Evolutionary conservation across 1,140 invertebrate species (phyloP).

Genomic region (Triops cancriformis): DNA sequence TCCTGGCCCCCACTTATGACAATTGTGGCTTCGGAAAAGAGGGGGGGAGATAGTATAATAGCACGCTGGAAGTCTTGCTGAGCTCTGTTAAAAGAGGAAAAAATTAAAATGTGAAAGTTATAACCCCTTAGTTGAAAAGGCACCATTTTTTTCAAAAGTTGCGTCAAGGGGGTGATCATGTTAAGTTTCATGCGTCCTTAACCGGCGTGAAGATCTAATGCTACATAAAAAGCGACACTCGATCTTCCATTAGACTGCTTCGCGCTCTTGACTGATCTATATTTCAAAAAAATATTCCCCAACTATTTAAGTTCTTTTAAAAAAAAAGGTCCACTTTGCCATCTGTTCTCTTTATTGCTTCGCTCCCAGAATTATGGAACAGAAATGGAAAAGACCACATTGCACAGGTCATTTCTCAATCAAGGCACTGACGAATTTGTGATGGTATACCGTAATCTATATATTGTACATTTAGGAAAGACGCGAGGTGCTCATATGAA

Average conservation of each 20-base stretch:
- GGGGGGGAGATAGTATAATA: neutral
- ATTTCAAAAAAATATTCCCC: neutral
- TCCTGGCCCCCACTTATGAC: constrained; percentile 4
- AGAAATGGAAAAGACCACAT: neutral
- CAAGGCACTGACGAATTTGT: neutral
- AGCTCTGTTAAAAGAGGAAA: neutral
- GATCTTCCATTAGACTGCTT: constrained; percentile 6
- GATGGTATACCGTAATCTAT: neutral
- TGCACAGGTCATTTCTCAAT: neutral
- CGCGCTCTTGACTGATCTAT: neutral
- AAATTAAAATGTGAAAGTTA: neutral
- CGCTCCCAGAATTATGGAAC: neutral
- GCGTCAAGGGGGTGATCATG: constrained; percentile 8
- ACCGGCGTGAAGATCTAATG: constrained; percentile 9
- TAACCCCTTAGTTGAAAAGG: neutral
- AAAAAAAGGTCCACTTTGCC: neutral
- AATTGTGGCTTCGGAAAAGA: constrained; percentile 1
- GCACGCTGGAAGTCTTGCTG: neutral
- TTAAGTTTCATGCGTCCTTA: neutral
- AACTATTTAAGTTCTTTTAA: neutral
- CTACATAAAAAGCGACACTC: neutral
- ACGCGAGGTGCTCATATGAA: neutral
- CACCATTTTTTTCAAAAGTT: constrained; percentile 13
- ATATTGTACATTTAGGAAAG: neutral
- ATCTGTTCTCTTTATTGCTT: neutral